Evolutionary conservation across 2,113 vertebrate genomes (phyloP).

Genomic region (Menura novaehollandiae): DNA sequence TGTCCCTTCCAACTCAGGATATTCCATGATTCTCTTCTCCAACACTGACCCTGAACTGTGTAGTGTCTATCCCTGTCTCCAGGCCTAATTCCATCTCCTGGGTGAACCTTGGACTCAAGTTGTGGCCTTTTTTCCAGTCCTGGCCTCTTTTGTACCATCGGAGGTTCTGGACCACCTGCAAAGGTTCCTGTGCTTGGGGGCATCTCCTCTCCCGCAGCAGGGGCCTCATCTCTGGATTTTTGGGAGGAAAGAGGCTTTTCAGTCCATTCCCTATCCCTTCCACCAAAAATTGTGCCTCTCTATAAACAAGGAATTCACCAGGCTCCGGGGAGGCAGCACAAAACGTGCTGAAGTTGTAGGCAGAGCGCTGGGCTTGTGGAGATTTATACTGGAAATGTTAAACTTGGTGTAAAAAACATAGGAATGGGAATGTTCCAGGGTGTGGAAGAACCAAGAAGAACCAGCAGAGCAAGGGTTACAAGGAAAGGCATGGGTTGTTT

Average conservation of each 20-base stretch:
- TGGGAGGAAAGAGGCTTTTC: not conserved
- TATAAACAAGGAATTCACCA: not conserved
- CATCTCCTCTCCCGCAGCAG: not conserved
- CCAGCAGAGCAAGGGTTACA: not conserved
- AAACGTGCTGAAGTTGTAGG: not conserved
- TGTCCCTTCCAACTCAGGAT: not conserved
- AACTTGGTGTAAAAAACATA: not conserved
- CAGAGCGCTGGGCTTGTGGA: not conserved
- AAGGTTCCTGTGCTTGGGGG: not conserved
- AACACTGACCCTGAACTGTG: not conserved
- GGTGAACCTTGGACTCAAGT: not conserved
- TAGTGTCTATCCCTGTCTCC: not conserved
- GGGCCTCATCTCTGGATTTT: rapidly evolving
- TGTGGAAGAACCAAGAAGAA: not conserved
- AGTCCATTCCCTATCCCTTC: not conserved
- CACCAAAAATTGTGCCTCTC: not conserved
- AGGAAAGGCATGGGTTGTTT: not conserved
- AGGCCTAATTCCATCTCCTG: not conserved
- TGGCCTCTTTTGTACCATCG: not conserved
- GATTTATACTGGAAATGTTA: not conserved
- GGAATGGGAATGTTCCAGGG: not conserved
- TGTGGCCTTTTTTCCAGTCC: not conserved
- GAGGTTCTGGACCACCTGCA: not conserved
- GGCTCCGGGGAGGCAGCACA: not conserved
- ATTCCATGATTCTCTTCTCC: not conserved